A percentile compares a stretch with the other conserved stretches of the same genome.
These are phyloP conservation scores for Tragelaphus strepsiceros DNA, from an alignment of 2,113 vertebrate genomes.

Conservation along the genomic window DNA sequence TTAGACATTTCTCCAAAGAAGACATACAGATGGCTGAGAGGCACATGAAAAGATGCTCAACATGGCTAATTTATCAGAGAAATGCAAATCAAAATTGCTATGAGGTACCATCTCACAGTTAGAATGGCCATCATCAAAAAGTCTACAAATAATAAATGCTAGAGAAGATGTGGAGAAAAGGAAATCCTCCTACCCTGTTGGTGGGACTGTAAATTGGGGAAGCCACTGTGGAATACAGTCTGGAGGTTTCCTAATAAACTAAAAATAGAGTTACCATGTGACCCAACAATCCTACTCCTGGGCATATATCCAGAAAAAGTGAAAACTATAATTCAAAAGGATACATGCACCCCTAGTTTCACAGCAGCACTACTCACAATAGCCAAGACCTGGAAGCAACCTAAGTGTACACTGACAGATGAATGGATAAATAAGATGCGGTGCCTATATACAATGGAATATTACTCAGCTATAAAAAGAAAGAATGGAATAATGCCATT, in stretches of 20 bases:
- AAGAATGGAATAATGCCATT: not conserved
- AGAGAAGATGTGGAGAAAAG: not conserved
- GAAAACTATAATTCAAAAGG: not conserved
- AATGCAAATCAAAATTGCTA: not conserved
- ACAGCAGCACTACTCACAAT: not conserved
- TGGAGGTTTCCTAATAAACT: not conserved
- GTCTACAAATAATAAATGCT: not conserved
- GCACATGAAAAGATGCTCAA: not conserved
- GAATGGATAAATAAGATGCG: not conserved
- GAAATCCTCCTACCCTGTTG: not conserved
- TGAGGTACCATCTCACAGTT: not conserved
- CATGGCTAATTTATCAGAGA: not conserved
- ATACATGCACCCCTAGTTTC: not conserved
- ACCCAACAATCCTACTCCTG: not conserved
- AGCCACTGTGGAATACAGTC: not conserved
- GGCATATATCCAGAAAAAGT: not conserved
- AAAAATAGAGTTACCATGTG: not conserved
- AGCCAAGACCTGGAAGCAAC: not conserved
- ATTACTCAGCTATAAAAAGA: not conserved
- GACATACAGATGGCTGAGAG: not conserved
- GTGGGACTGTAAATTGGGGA: not conserved
- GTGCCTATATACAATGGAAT: not conserved
- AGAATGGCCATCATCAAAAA: not conserved
- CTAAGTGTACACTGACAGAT: not conserved
- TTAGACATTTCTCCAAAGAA: not conserved